Evolutionary conservation across 2,113 vertebrate genomes (phyloP).

Genomic region (Odocoileus virginianus): DNA sequence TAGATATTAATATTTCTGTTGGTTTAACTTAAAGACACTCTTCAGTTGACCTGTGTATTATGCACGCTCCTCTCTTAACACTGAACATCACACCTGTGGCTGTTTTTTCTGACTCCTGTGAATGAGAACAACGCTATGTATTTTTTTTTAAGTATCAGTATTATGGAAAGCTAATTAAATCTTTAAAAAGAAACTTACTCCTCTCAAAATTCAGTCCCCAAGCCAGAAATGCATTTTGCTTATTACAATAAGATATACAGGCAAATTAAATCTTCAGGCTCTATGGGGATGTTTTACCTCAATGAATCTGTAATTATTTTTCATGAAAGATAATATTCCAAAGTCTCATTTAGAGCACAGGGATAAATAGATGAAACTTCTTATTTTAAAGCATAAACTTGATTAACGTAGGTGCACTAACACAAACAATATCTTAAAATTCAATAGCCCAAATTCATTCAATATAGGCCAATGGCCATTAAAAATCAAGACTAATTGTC

Average conservation of each 20-base stretch:
- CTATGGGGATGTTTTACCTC: slow-evolving; percentile 35
- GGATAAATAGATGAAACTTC: slow-evolving; percentile 38
- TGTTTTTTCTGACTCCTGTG: not conserved
- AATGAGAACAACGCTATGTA: not conserved
- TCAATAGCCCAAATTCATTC: slow-evolving; percentile 35
- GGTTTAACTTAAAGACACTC: not conserved
- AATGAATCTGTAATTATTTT: slow-evolving; percentile 57
- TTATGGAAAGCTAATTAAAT: not conserved
- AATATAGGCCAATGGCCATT: slow-evolving; percentile 1
- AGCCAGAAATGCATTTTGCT: not conserved
- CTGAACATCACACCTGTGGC: not conserved
- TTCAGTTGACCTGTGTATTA: not conserved
- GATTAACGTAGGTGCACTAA: slow-evolving; percentile 58
- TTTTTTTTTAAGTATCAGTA: not conserved
- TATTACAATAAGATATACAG: slow-evolving; percentile 15
- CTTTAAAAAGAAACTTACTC: not conserved
- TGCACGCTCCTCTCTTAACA: not conserved
- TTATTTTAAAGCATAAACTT: slow-evolving; percentile 54
- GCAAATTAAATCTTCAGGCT: slow-evolving; percentile 35
- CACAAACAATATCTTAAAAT: slow-evolving; percentile 24
- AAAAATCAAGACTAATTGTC: slow-evolving; percentile 33
- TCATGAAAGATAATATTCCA: slow-evolving; percentile 23
- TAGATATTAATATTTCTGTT: not conserved
- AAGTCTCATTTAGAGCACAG: slow-evolving; percentile 29
- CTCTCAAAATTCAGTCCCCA: not conserved